phyloP scores from a whole-genome alignment of 37 sponge, comb jelly and placozoan genomes.

The Amphimedon queenslandica region DNA sequence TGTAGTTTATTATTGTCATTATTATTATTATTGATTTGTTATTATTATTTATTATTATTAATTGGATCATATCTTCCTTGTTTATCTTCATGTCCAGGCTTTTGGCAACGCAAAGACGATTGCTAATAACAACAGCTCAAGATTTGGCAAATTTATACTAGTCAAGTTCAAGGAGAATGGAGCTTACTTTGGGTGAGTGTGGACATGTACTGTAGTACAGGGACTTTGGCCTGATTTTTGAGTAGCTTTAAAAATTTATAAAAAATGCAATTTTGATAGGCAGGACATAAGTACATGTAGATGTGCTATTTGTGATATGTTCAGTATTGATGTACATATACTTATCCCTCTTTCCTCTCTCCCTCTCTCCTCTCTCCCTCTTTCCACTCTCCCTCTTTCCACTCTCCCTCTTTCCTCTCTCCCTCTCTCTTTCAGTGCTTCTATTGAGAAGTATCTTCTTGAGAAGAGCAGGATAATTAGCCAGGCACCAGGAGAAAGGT shows the following conservation, averaged over 20 bases:
- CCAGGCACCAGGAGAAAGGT: slow-evolving; percentile 85
- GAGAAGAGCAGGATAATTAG: slow-evolving; percentile 92
- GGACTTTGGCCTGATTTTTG: background rate
- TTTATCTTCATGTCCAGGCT: too few species aligned
- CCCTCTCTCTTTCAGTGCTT: slow-evolving; percentile 57
- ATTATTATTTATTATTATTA: too few species aligned
- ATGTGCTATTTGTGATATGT: background rate
- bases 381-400: too few species aligned
- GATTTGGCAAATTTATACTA: slow-evolving; percentile 93
- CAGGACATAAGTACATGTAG: background rate
- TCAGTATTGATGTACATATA: slow-evolving; percentile 1
- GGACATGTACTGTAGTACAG: background rate
- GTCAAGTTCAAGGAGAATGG: slow-evolving; percentile 92
- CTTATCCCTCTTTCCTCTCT: slow-evolving; percentile 6
- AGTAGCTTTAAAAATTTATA: too few species aligned
- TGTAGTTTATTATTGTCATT: background rate
- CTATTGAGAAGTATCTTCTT: slow-evolving; percentile 95
- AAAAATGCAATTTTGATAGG: too few species aligned
- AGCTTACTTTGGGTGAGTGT: slow-evolving; percentile 66
- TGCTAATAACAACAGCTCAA: slow-evolving; percentile 92
- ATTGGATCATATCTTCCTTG: too few species aligned
- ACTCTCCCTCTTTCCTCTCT: too few species aligned
- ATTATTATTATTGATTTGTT: too few species aligned
- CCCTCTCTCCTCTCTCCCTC: background rate
- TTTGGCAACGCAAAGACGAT: slow-evolving; percentile 94